Conservation (phyloP, 1,140 invertebrate species). For the Lucilia sericata region DNA sequence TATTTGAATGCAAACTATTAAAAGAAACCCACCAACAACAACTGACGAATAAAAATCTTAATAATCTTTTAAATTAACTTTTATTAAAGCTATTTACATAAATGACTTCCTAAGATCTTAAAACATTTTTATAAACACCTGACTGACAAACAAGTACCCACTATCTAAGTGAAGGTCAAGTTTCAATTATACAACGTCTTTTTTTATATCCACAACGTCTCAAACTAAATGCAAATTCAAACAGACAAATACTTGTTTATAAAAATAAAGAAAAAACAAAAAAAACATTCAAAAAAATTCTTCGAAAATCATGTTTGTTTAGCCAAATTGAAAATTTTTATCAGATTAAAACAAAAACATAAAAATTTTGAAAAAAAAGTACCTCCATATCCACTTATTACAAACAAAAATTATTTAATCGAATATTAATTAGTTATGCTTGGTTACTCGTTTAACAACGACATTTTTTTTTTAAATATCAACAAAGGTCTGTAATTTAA, state of each 20-base stretch:
- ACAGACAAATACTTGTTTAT: too few species aligned
- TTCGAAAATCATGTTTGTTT: not conserved
- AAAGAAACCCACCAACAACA: too few species aligned
- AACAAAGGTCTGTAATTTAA: not conserved
- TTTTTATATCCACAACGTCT: not conserved
- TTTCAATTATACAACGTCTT: not conserved
- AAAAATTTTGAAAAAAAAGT: too few species aligned
- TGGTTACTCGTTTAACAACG: not conserved
- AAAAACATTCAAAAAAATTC: not conserved
- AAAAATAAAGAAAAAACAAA: not conserved
- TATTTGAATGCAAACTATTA: too few species aligned
- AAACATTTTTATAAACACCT: not conserved
- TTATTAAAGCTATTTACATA: slow-evolving; percentile 3
- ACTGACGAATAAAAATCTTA: too few species aligned
- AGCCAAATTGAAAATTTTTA: not conserved
- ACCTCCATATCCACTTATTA: too few species aligned
- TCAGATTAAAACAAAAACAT: not conserved
- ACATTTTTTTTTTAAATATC: not conserved
- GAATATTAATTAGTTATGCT: not conserved
- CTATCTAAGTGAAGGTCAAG: not conserved
- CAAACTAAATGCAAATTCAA: too few species aligned
- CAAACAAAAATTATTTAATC: too few species aligned
- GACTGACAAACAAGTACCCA: not conserved
- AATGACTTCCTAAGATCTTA: slow-evolving; percentile 7
- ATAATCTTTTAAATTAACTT: not conserved